phyloP scores from a whole-genome alignment of 2,113 vertebrate genomes.

The Crotalus helleri region DNA sequence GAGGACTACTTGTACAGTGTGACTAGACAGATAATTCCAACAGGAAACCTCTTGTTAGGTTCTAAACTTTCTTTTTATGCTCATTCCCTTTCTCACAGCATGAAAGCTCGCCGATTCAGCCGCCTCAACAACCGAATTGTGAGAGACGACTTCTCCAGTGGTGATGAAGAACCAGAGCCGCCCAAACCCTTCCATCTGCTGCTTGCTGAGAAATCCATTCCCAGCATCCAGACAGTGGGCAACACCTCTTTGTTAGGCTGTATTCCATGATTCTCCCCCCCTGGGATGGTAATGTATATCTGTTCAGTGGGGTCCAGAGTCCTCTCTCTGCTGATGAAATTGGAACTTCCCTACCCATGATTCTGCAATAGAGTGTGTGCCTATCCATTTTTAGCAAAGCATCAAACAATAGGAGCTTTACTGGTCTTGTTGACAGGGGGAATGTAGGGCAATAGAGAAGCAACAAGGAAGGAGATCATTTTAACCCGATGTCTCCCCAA shows the following conservation, averaged over 20 bases:
- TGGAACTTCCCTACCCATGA: not conserved
- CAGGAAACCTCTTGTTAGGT: not conserved
- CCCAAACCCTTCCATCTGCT: slow-evolving; percentile 64
- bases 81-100: slow-evolving; percentile 31
- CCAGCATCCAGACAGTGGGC: not conserved
- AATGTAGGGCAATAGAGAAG: not conserved
- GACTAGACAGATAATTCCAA: not conserved
- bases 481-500: not conserved
- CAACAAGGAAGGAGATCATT: not conserved
- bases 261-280: not conserved
- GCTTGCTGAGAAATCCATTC: slow-evolving; percentile 42
- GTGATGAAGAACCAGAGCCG: slow-evolving; percentile 23
- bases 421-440: too few relatives aligned
- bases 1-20: too few relatives aligned
- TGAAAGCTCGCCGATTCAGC: slow-evolving; percentile 65
- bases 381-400: not conserved
- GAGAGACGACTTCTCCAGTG: slow-evolving; percentile 40
- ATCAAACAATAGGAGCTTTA: not conserved
- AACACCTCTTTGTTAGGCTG: not conserved
- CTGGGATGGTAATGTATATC: not conserved
- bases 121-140: slow-evolving; percentile 66
- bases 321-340: too few relatives aligned
- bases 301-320: not conserved
- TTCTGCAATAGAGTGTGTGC: not conserved
- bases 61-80: not conserved